Base-by-base conservation (phyloP, 2,797 vertebrate species). In the Peromyscus melanophrys region DNA sequence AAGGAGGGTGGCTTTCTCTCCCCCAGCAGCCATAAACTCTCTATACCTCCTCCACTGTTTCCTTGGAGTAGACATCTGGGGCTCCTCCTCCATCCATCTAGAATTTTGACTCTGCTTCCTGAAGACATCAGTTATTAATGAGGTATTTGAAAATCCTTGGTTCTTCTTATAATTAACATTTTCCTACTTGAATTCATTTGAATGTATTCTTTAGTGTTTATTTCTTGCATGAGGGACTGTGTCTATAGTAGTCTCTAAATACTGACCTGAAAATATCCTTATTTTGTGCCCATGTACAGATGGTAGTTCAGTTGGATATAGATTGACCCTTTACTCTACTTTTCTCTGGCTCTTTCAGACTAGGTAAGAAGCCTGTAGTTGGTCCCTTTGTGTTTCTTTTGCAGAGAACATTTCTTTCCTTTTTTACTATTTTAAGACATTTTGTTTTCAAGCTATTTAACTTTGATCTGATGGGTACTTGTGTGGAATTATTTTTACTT, bases 371-470 rank as follows among this genome's bases (percentile, higher is more conserved):
- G 27, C 10, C 12, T 46, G 4, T 2, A 40, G 34, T 76, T 37
- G 57, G 40, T 27, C 80, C 23, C 5, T 31, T 8, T 67, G 13
- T 23, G 12, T 77, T 80, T 55, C 8, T 19, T 81, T 94, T 76
- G 55, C 1, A 57, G 1, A 5, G 61, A 46, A 29, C 16, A 31
- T 67, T 5, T 67, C 13, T 17, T 67, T 67, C 67, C 73, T 27
- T 84, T 83, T 84, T 46, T 59, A 37, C 37, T 71, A 5, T 1
- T 63, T 93, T 27, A 84, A 91, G 34, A 25, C 52, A 46, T 76
- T 94, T 16, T 95, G 46, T 69, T 93, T 93, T n/a, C 6, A 73
- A 40, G 46, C n/a, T 80, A 92, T 31, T 10, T 61, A 59, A 69
- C 19, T 89, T 89, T 82, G 43, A 69, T 92, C 6, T 46, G 8